Conservation (phyloP, 1,140 invertebrate species). For the Whitmania pigra region DNA sequence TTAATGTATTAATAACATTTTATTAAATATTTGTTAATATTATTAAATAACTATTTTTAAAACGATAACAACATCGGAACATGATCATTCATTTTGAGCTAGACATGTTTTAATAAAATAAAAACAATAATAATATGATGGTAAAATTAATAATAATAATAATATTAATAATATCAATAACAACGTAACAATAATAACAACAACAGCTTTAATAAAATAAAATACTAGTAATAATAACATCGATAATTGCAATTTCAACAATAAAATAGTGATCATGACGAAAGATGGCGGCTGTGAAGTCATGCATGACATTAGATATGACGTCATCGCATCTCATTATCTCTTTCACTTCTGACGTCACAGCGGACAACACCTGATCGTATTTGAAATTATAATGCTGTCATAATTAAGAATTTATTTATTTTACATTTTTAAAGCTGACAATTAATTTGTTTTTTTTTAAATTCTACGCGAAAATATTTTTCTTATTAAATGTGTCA, state of each 20-base stretch:
- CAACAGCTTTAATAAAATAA: too few relatives aligned
- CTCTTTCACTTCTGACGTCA: background rate
- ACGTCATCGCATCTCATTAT: background rate
- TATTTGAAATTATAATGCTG: too few relatives aligned
- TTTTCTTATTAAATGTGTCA: too few relatives aligned
- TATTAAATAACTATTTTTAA: too few relatives aligned
- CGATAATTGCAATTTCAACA: background rate
- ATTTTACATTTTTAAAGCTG: too few relatives aligned
- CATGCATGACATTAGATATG: slow-evolving; percentile 5
- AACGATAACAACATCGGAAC: too few relatives aligned
- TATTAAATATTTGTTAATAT: too few relatives aligned
- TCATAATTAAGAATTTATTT: too few relatives aligned
- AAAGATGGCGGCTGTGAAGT: background rate
- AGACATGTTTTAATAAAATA: background rate
- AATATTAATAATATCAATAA: background rate
- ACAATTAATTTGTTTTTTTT: too few relatives aligned
- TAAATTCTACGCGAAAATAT: too few relatives aligned
- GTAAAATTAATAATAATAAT: background rate
- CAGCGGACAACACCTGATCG: too few relatives aligned
- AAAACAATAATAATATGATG: slow-evolving; percentile 16
- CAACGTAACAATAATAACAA: background rate
- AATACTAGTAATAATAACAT: background rate
- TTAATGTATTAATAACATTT: too few relatives aligned
- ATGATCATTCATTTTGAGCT: background rate
- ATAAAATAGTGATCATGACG: background rate